Percentiles rank a stretch among this genome's conserved stretches.
phyloP scores from a whole-genome alignment of 2,113 vertebrate genomes.

The Sapajus apella region DNA sequence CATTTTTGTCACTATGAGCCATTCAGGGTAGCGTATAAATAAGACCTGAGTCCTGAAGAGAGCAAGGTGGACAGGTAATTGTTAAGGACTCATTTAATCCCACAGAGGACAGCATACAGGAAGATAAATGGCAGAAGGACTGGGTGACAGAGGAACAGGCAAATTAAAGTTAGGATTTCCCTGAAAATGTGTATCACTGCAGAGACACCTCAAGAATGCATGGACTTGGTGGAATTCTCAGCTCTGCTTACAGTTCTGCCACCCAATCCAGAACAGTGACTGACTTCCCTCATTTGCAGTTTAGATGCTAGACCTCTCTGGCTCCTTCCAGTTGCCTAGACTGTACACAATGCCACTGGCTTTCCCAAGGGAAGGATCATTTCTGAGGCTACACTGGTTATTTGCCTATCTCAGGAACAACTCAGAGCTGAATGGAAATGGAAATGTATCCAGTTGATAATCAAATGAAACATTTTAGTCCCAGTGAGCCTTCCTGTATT shows the following conservation, averaged over 20 bases:
- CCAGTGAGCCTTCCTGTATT: neutral
- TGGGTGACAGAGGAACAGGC: neutral
- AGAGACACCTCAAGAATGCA: neutral
- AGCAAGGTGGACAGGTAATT: neutral
- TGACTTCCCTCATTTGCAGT: neutral
- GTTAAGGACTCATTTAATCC: neutral
- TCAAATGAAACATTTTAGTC: neutral
- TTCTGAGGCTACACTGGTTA: neutral
- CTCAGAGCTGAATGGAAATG: constrained; percentile 38
- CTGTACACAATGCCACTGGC: neutral
- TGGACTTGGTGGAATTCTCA: neutral
- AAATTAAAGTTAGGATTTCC: neutral
- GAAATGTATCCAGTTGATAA: constrained; percentile 11
- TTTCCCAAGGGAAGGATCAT: constrained; percentile 8
- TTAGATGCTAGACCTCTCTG: neutral
- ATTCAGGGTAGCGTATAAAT: neutral
- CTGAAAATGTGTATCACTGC: neutral
- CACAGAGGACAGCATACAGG: neutral
- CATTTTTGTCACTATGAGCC: neutral
- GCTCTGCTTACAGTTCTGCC: neutral
- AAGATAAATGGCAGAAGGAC: neutral
- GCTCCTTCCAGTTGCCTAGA: neutral
- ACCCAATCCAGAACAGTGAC: neutral
- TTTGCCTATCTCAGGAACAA: constrained; percentile 42
- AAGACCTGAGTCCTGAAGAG: neutral